Conservation (phyloP, 2,888 invertebrate genomes). For the Steinernema hermaphroditum region DNA sequence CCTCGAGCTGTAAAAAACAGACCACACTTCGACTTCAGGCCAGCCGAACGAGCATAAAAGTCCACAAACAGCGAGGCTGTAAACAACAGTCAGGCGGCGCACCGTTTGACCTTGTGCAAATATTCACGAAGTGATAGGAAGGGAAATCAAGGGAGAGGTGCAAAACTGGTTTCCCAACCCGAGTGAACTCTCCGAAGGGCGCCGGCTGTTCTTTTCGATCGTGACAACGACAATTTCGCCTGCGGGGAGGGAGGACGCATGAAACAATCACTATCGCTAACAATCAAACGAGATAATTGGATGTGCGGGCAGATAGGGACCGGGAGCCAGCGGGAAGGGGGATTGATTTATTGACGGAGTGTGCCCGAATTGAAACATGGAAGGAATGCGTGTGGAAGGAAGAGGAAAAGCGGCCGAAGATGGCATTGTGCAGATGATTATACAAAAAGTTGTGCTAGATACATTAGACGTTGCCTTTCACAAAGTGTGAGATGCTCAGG, state of each 20-base stretch:
- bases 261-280: constrained; percentile 28
- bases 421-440: neutral
- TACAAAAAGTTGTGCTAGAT: too few species aligned
- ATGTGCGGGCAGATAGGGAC: neutral
- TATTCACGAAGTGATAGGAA: neutral
- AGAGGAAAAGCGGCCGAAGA: neutral
- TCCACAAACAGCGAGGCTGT: neutral
- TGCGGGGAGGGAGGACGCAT: neutral
- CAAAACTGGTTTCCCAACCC: constrained; percentile 16
- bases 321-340: neutral
- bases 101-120: constrained; percentile 16
- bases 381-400: too few species aligned
- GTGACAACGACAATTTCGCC: neutral
- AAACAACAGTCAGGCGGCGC: neutral
- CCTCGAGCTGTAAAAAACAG: too few species aligned
- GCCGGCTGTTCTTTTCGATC: neutral
- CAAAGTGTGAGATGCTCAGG: constrained; percentile 24
- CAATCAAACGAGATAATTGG: constrained; percentile 24
- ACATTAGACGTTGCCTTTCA: too few species aligned
- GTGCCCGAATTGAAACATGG: too few species aligned
- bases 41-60: too few species aligned
- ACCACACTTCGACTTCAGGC: too few species aligned
- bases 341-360: neutral
- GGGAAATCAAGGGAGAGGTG: neutral
- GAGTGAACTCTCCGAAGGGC: neutral